Conservation (phyloP, 2,113 vertebrate species). For the Xenopus laevis region DNA sequence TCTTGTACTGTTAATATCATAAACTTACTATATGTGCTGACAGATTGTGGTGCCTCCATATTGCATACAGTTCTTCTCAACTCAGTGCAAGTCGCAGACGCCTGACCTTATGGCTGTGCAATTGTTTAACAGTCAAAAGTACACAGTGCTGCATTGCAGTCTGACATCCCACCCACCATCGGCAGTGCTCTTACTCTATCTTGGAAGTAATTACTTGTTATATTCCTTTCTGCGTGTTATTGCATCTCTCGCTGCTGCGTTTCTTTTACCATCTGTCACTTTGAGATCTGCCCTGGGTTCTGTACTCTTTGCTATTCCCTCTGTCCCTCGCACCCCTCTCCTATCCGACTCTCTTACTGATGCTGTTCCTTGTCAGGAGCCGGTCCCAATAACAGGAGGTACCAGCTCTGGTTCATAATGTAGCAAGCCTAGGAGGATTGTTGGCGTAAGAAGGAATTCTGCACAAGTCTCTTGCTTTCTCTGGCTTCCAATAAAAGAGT, state of each 20-base stretch:
- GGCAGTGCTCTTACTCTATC: slow-evolving; percentile 25
- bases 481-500: slow-evolving; percentile 21
- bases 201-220: background rate
- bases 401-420: background rate
- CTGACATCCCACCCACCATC: background rate
- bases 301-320: background rate
- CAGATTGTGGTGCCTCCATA: no score
- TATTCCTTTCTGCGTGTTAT: background rate
- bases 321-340: background rate
- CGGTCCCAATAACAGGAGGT: slow-evolving; percentile 2
- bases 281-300: background rate
- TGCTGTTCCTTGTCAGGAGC: slow-evolving; percentile 7
- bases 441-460: slow-evolving; percentile 4
- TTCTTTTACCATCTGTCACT: slow-evolving; percentile 2
- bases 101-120: slow-evolving; percentile 15
- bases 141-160: slow-evolving; percentile 38
- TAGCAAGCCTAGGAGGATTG: background rate
- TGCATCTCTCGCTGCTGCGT: background rate
- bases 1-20: no score
- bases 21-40: no score
- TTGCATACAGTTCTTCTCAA: no score
- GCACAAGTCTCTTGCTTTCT: background rate
- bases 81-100: background rate
- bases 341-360: no score
- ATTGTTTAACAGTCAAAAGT: slow-evolving; percentile 10